Conservation (phyloP, 2,113 vertebrate genomes). For the Rhea americana region DNA sequence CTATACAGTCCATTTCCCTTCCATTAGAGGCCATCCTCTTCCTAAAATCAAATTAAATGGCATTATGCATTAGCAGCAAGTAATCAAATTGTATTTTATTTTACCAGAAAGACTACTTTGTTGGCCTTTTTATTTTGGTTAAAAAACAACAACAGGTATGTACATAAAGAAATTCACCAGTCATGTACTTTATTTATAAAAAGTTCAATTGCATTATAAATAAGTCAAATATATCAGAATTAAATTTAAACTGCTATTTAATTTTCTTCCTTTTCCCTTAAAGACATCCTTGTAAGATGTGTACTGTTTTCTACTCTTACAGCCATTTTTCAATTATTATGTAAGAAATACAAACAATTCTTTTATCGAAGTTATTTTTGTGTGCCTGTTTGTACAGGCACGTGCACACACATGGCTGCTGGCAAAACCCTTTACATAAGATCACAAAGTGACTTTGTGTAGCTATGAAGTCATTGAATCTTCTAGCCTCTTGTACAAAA, state of each 20-base stretch:
- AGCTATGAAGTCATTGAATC: background rate
- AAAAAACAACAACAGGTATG: background rate
- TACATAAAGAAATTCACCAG: background rate
- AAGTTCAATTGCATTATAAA: background rate
- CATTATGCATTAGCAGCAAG: constrained; percentile 20
- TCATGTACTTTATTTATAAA: background rate
- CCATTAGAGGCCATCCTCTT: constrained; percentile 17
- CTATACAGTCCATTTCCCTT: constrained; percentile 28
- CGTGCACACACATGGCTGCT: background rate
- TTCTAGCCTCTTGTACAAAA: background rate
- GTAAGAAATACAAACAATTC: background rate
- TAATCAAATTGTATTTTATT: constrained; percentile 47
- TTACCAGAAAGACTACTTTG: constrained; percentile 17
- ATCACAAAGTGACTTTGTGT: background rate
- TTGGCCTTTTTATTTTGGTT: constrained; percentile 37
- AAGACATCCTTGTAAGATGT: background rate
- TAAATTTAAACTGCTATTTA: background rate
- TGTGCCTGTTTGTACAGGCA: background rate
- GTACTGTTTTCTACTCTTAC: background rate
- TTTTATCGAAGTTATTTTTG: background rate
- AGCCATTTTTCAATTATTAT: background rate
- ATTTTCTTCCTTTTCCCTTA: background rate
- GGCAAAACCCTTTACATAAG: background rate
- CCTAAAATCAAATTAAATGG: constrained; percentile 45
- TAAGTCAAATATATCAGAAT: background rate